Evolutionary conservation across 2,797 vertebrate genomes (phyloP).

Genomic region (Neosilurus mollespiculum): DNA sequence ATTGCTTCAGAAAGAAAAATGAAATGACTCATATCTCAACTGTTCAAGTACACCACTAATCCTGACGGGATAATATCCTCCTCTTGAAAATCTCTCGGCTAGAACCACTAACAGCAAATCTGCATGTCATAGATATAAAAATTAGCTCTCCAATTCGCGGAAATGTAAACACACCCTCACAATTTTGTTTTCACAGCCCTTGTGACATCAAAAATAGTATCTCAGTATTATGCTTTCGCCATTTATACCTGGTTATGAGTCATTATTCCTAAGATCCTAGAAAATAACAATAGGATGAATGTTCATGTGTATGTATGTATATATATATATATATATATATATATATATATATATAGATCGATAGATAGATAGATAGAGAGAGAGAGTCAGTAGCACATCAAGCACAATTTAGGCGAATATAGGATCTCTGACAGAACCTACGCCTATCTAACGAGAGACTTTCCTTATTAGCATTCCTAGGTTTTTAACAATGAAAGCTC

Average conservation of each 20-base stretch:
- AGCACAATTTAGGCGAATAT: background rate
- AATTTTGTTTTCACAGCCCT: background rate
- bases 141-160: background rate
- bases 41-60: background rate
- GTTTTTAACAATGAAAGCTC: background rate
- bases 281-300: background rate
- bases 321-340: background rate
- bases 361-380: too few species aligned
- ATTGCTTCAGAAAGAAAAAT: background rate
- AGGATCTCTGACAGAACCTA: background rate
- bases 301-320: background rate
- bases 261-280: background rate
- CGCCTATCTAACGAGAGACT: background rate
- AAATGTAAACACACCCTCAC: background rate
- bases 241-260: background rate
- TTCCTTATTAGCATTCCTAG: background rate
- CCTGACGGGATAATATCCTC: background rate
- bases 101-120: background rate
- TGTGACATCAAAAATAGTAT: constrained; percentile 7
- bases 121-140: background rate
- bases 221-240: background rate
- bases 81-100: background rate
- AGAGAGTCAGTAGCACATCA: background rate
- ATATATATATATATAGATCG: too few species aligned
- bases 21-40: background rate